Base-by-base conservation (phyloP, 2,797 vertebrate species). In the Danio aesculapii region DNA sequence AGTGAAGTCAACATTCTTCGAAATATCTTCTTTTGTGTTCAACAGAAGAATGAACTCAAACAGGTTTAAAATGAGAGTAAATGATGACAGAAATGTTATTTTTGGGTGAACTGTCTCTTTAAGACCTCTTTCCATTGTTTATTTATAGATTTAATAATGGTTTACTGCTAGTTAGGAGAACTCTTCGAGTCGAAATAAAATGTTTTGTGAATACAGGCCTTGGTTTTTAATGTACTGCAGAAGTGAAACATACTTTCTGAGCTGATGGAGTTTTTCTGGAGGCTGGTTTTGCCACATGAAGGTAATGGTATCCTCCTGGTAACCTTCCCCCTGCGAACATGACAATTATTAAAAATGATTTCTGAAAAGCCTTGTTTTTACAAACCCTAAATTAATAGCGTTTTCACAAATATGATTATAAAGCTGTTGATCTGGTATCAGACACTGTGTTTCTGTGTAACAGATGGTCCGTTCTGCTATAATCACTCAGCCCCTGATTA, bases 291-390 rank as follows among this genome's bases (percentile, higher is more conserved):
- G 90, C 87, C 17, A 97, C 39, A 14, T 95, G 94, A 75, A 99
- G 91, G 85, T 96, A 99, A 89, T 95, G 81, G 64, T 90, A 95
- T 57, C 94, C 93, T 79, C 96, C 96, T 47, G 97, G 97, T 82
- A 99, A 92, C 84, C 90, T 87, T 77, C 95, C 96, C 85, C 94
- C 98, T 99, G 84, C 80, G 16, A 81, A 83, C 59, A 81, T 2
- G 84, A 49, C 47, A 64, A 64, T 59, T 17, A 76, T 16, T 59
- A 47, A 6, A 6, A 80, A 46, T 57, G 0, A 44, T 8, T 64
- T 7, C 12, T 44, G n/a, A 30, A 67, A 67, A 57, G 3, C 6
- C 71, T 59, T 74, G 71, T 59, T 64, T 69, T 58, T 78, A 57
- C 67, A 53, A 55, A 63, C n/a, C n/a, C 21, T 17, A 61, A 79